phyloP scores from a whole-genome alignment of 2,113 vertebrate species.

The Gulo gulo region DNA sequence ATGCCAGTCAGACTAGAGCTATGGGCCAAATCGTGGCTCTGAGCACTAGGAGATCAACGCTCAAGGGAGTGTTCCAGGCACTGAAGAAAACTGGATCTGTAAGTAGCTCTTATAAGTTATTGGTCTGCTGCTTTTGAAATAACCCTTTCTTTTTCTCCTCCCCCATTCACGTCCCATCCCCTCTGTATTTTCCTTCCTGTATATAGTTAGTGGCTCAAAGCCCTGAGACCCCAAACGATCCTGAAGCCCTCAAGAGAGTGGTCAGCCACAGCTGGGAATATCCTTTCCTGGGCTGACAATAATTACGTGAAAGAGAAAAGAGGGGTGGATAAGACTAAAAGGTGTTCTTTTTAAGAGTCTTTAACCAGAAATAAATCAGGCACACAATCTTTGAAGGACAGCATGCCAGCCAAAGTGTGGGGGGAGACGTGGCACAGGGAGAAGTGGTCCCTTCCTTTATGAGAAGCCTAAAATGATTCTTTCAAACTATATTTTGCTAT shows the following conservation, averaged over 20 bases:
- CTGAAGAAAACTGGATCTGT: background rate
- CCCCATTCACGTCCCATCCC: background rate
- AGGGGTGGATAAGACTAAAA: background rate
- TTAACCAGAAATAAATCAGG: background rate
- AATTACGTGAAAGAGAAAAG: background rate
- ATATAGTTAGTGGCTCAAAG: background rate
- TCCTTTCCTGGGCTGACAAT: background rate
- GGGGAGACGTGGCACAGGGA: fast-evolving
- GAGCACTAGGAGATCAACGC: background rate
- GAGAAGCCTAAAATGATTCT: background rate
- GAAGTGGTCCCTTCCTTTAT: background rate
- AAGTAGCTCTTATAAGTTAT: background rate
- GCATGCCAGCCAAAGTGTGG: background rate
- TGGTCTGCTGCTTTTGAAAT: background rate
- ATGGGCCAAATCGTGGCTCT: fast-evolving
- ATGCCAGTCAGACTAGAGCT: background rate
- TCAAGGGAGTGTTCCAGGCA: background rate
- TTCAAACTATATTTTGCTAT: background rate
- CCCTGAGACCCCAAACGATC: background rate
- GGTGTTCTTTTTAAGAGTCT: background rate
- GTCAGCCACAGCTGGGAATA: background rate
- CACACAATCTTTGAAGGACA: background rate
- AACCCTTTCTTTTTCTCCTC: background rate
- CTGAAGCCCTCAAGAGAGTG: background rate
- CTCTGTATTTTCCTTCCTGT: background rate